Percentiles rank a stretch among this genome's conserved stretches.
phyloP scores from a whole-genome alignment of 2,888 invertebrate species.

The Dromius quadrimaculatus region DNA sequence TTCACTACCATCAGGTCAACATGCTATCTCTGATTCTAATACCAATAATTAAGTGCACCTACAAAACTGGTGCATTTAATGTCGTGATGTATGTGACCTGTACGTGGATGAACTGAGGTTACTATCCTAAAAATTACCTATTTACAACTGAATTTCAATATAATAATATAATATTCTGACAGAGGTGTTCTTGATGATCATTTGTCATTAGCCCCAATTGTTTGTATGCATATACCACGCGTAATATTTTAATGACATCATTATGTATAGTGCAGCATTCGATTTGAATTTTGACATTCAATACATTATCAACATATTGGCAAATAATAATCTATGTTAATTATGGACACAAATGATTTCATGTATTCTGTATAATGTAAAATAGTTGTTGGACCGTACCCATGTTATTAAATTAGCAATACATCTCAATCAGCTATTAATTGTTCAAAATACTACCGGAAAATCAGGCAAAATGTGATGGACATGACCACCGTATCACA shows the following conservation, averaged over 20 bases:
- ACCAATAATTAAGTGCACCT: too few relatives aligned
- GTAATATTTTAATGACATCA: conserved; percentile 10
- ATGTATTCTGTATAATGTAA: conserved; percentile 19
- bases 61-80: too few relatives aligned
- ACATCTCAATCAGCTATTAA: too few relatives aligned
- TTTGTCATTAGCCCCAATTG: background rate
- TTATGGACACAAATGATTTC: conserved; percentile 28
- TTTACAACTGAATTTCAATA: background rate
- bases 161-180: background rate
- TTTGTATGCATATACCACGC: background rate
- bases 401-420: conserved; percentile 10
- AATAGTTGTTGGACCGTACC: conserved; percentile 20
- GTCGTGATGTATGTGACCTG: background rate
- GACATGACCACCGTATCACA: too few relatives aligned
- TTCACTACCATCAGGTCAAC: too few relatives aligned
- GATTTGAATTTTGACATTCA: conserved; percentile 17
- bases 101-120: too few relatives aligned
- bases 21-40: too few relatives aligned
- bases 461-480: too few relatives aligned
- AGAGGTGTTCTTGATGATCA: background rate
- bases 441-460: too few relatives aligned
- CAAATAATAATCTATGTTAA: conserved; percentile 18
- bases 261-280: background rate
- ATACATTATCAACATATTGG: conserved; percentile 3
- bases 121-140: too few relatives aligned